These are phyloP conservation scores for Aphaenogaster floridana DNA, from an alignment of 1,140 invertebrate genomes.

Conservation along the genomic window DNA sequence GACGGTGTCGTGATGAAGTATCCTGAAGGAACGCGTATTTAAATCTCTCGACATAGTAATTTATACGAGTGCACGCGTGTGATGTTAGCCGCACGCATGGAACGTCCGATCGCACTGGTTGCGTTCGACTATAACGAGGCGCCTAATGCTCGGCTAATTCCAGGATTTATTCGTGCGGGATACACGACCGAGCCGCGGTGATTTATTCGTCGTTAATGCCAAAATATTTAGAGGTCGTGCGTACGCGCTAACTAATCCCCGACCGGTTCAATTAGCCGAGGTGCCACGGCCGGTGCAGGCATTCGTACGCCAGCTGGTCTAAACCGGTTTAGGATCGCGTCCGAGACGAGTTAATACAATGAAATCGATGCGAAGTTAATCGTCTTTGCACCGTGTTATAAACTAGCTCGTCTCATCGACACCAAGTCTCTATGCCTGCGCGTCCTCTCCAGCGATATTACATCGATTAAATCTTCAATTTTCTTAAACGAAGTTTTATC, in stretches of 20 bases:
- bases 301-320: slow-evolving; percentile 72
- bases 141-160: slow-evolving; percentile 69
- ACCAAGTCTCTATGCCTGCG: not conserved
- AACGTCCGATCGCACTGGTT: not conserved
- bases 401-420: not conserved
- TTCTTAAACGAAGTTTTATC: not conserved
- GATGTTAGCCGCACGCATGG: slow-evolving; percentile 7
- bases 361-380: slow-evolving; percentile 79
- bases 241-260: slow-evolving; percentile 75
- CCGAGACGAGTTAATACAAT: slow-evolving; percentile 71
- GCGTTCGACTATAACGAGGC: slow-evolving; percentile 33
- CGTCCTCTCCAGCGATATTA: not conserved
- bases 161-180: slow-evolving; percentile 68
- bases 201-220: slow-evolving; percentile 78
- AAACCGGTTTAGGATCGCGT: slow-evolving; percentile 78
- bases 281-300: slow-evolving; percentile 46
- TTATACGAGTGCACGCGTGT: slow-evolving; percentile 27
- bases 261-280: slow-evolving; percentile 80
- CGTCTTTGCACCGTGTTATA: slow-evolving; percentile 35
- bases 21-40: not conserved
- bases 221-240: slow-evolving; percentile 80
- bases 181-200: slow-evolving; percentile 32
- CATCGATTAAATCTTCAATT: slow-evolving; percentile 27
- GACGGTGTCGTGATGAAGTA: not conserved
- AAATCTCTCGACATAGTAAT: slow-evolving; percentile 28